Base-by-base conservation (phyloP, 2,113 vertebrate species). In the Todiramphus chloris region DNA sequence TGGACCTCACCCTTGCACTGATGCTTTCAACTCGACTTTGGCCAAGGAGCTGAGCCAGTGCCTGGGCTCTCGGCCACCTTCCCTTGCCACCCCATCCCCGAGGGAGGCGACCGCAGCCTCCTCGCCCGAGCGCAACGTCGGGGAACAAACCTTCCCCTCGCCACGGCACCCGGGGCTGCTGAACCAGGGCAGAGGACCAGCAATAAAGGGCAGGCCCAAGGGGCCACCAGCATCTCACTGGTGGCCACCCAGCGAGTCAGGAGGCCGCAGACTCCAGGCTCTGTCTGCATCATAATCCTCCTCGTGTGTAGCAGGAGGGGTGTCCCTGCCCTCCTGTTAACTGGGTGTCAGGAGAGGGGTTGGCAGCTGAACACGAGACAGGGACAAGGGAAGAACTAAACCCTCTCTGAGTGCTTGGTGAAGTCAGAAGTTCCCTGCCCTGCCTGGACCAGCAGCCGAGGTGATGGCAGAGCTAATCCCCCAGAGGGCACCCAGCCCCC, bases 111-210 rank as follows among this genome's bases (percentile, higher is more conserved):
- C 58, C 24, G 2, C 28, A 56, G 58, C 48, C 35, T 30, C 59
- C n/a, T 41, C 41, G 13, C 41, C 41, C 41, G 41, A 41, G 41
- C 41, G 13, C 41, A 41, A 13, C 41, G 41, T 46, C 16, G 48
- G 41, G 35, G 41, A 77, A 63, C 0, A 6, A 31, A 41, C 23
- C 8, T 55, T 68, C 10, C n/a, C 39, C 43, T 12, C n/a, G 2
- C 33, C 5, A 0, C 0, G 1, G 31, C 59, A 31, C 21, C 33
- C 33, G 6, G 31, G 9, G n/a, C 4, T 80, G 50, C 50, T 5
- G 33, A 44, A 11, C 20, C 21, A 28, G 39, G 41, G 46, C n/a
- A n/a, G 35, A 35, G 20, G 53, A 37, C 23, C 0, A 25, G 50
- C 27, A 5, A 27, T 1, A 37, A 43, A 50, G 10, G 30, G 13